phyloP scores from a whole-genome alignment of 1,140 invertebrate species.

The Heliconius congener region DNA sequence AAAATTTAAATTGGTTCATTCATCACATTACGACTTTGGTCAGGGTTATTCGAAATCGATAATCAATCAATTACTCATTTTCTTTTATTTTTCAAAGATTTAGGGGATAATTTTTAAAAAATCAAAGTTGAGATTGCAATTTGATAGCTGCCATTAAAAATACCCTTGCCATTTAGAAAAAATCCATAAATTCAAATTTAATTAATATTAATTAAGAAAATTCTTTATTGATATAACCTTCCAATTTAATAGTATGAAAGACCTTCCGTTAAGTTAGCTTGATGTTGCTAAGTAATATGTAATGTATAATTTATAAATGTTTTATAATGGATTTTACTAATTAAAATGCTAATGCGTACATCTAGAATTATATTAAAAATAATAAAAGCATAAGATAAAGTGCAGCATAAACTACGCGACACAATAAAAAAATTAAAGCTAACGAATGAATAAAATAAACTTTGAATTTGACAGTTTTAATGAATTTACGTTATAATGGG shows the following conservation, averaged over 20 bases:
- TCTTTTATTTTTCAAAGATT: slow-evolving; percentile 26
- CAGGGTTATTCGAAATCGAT: slow-evolving; percentile 35
- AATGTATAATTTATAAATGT: not conserved
- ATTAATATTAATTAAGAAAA: not conserved
- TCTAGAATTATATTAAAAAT: not conserved
- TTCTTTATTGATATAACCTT: not conserved
- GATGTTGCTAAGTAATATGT: not conserved
- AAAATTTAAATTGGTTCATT: slow-evolving; percentile 45
- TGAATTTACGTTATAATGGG: not conserved
- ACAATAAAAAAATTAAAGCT: too few species aligned
- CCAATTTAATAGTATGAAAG: slow-evolving; percentile 1
- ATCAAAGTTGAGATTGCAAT: slow-evolving; percentile 18
- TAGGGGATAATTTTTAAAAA: not conserved
- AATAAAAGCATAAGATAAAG: not conserved
- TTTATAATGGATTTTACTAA: not conserved
- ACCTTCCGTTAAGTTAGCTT: not conserved
- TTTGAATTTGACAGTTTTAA: too few species aligned
- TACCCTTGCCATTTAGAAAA: not conserved
- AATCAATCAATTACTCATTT: slow-evolving; percentile 31
- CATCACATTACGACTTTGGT: slow-evolving; percentile 35
- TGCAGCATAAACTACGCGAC: too few species aligned
- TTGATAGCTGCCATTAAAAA: slow-evolving; percentile 15
- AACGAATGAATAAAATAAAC: too few species aligned
- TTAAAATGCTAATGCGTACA: not conserved
- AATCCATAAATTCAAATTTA: not conserved